A percentile compares a stretch with the other conserved stretches of the same genome.
These are phyloP conservation scores for Drosophila algonquin DNA, from an alignment of 2,888 invertebrate genomes.

Conservation along the genomic window DNA sequence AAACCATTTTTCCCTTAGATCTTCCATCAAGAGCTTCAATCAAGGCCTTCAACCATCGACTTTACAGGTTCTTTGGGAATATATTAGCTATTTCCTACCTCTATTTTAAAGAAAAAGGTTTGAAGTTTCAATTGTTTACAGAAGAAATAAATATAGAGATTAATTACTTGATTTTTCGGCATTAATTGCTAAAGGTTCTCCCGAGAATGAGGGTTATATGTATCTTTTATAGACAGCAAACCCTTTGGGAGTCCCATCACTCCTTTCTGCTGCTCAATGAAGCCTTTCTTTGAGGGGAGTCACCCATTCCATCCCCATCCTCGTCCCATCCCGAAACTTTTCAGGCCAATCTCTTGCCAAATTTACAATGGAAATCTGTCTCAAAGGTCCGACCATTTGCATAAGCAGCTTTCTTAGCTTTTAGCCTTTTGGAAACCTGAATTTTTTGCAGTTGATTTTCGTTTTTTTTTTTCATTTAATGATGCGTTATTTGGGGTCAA, in stretches of 20 bases:
- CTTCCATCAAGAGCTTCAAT: no score
- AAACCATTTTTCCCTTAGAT: no score
- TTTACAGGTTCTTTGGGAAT: no score
- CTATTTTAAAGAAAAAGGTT: no score
- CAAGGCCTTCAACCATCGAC: no score
- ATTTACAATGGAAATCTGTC: slow-evolving; percentile 1
- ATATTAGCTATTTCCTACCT: no score
- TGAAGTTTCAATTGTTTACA: no score
- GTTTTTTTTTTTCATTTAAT: slow-evolving; percentile 24
- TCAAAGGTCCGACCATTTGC: slow-evolving; percentile 48
- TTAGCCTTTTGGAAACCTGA: slow-evolving; percentile 28
- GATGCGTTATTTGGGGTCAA: slow-evolving; percentile 21
- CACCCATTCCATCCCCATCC: no score
- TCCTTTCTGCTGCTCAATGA: not conserved
- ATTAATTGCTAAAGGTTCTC: no score
- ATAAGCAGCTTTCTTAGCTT: slow-evolving; percentile 65
- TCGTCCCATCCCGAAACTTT: no score
- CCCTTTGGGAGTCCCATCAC: not conserved
- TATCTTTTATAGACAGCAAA: not conserved
- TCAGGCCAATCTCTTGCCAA: not conserved
- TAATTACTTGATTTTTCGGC: not conserved
- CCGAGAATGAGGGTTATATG: no score
- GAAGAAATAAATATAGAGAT: no score
- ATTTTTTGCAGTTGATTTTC: slow-evolving; percentile 9
- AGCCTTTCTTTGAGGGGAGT: not conserved